These are phyloP conservation scores for Patagioenas fasciata DNA, from an alignment of 2,113 vertebrate species.

Conservation along the genomic window DNA sequence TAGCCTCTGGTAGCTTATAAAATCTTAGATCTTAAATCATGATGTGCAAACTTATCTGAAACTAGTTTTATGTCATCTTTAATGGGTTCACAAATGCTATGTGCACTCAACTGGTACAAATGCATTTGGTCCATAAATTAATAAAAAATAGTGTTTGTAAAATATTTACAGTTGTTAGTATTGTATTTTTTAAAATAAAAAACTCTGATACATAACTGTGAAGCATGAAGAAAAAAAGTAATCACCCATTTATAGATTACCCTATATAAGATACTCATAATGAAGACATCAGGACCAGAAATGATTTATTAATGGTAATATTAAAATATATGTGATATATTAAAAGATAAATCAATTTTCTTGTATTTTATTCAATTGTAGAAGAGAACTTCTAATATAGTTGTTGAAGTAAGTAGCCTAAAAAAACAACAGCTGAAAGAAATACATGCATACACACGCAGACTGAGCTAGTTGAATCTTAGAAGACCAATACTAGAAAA, in stretches of 20 bases:
- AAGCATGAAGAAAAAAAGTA: not conserved
- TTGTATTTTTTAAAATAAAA: not conserved
- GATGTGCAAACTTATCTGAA: not conserved
- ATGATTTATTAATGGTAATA: not conserved
- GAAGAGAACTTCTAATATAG: not conserved
- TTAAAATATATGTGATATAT: not conserved
- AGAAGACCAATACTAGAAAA: not conserved
- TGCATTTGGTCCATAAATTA: not conserved
- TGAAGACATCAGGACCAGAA: not conserved
- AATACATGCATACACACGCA: not conserved
- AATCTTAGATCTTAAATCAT: not conserved
- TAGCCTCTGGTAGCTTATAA: not conserved
- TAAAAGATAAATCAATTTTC: not conserved
- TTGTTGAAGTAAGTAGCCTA: not conserved
- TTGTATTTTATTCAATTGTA: not conserved
- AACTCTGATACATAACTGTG: not conserved
- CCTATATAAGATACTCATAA: accelerated
- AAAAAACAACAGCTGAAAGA: not conserved
- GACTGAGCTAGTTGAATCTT: not conserved
- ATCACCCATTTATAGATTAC: not conserved
- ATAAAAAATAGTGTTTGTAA: not conserved
- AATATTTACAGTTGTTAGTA: not conserved
- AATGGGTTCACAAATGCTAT: not conserved
- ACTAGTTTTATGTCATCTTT: not conserved
- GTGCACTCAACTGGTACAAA: not conserved